A percentile compares a stretch with the other conserved stretches of the same genome.
Conservation (phyloP, 2,888 invertebrate genomes). For the Sminthurides aquaticus region DNA sequence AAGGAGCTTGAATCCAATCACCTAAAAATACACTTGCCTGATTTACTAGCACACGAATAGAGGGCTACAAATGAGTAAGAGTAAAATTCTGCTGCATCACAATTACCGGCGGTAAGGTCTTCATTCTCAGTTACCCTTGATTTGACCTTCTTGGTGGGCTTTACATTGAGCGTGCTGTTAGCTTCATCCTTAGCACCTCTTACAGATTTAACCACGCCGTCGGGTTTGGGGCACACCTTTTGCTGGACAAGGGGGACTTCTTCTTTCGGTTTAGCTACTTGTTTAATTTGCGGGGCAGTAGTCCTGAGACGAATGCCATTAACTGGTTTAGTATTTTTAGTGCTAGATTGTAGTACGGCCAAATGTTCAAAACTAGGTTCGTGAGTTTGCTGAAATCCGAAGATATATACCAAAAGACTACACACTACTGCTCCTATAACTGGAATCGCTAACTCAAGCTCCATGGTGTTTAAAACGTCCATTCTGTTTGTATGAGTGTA, state of each 20-base stretch:
- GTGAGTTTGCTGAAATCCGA: slow-evolving; percentile 70
- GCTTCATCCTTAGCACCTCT: slow-evolving; percentile 34
- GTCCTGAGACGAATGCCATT: slow-evolving; percentile 19
- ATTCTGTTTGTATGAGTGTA: slow-evolving; percentile 32
- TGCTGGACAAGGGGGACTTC: slow-evolving; percentile 42
- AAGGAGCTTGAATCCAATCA: slow-evolving; percentile 64
- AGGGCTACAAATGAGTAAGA: background rate
- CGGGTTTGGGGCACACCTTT: slow-evolving; percentile 29
- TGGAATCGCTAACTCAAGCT: slow-evolving; percentile 53
- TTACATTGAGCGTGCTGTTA: slow-evolving; percentile 32
- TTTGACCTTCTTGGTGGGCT: slow-evolving; percentile 44
- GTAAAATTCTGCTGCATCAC: background rate
- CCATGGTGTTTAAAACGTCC: slow-evolving; percentile 45
- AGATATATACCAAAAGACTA: slow-evolving; percentile 66
- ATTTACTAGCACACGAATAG: background rate
- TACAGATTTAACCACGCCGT: slow-evolving; percentile 26
- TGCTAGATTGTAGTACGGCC: slow-evolving; percentile 31
- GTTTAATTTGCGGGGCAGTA: slow-evolving; percentile 17
- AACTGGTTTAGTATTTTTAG: background rate
- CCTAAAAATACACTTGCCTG: slow-evolving; percentile 44
- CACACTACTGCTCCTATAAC: slow-evolving; percentile 61
- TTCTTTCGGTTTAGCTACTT: slow-evolving; percentile 18
- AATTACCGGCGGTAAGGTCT: slow-evolving; percentile 13
- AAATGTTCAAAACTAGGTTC: slow-evolving; percentile 73
- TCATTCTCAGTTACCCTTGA: slow-evolving; percentile 47